Conservation (phyloP, 2,888 invertebrate genomes). For the Boloria selene region DNA sequence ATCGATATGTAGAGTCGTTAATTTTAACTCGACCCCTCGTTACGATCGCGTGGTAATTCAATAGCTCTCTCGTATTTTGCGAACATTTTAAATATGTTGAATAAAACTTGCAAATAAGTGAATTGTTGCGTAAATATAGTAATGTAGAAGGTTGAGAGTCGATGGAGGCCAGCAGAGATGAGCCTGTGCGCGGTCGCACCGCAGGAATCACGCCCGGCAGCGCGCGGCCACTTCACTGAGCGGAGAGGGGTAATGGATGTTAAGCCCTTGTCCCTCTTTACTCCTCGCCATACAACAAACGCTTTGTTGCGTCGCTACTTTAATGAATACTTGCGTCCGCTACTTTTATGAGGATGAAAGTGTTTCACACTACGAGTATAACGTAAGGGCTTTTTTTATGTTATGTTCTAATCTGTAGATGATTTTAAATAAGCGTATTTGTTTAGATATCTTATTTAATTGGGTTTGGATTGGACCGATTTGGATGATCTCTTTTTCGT, state of each 20-base stretch:
- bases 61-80: too few species aligned
- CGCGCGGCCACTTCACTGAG: conserved; percentile 10
- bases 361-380: conserved; percentile 2
- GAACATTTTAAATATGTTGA: too few species aligned
- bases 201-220: conserved; percentile 14
- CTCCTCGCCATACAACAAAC: conserved; percentile 7
- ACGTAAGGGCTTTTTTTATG: background rate
- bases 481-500: too few species aligned
- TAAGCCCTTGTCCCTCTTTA: conserved; percentile 21
- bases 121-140: too few species aligned
- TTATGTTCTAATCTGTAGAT: too few species aligned
- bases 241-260: conserved; percentile 16
- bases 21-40: too few species aligned
- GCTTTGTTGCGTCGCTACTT: conserved; percentile 9
- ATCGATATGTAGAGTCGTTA: too few species aligned
- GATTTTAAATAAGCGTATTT: too few species aligned
- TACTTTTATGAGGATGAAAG: conserved; percentile 1
- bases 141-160: background rate
- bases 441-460: too few species aligned
- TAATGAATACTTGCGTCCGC: conserved; percentile 13
- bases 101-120: too few species aligned
- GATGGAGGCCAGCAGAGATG: conserved; percentile 1
- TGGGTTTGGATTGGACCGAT: too few species aligned
- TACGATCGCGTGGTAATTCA: too few species aligned
- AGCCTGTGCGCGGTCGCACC: background rate